Base-by-base conservation (phyloP, 2,888 invertebrate genomes). In the Tenthredo mesomela region DNA sequence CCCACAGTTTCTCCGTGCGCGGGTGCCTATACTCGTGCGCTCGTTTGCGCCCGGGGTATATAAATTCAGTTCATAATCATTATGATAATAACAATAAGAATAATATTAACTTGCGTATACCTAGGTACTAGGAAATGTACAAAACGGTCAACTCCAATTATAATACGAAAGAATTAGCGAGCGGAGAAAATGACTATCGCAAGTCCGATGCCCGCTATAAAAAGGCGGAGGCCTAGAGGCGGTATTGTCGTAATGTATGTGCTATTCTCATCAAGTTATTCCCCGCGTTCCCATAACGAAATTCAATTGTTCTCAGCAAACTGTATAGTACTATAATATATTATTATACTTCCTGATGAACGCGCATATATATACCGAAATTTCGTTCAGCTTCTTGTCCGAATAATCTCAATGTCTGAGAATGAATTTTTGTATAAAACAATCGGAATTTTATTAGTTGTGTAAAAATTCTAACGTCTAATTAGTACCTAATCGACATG, bases 1-100 rank as follows among this genome's bases (percentile, higher is more conserved):
- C 77, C 33, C 77, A 77, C 77, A 77, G 77, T 77, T 77, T 77
- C 77, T 77, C 77, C 77, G 18, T 3, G 43, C 29, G n/a, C 25
- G 25, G 61, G 21, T 12, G 10, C 61, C 61, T n/a, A n/a, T n/a
- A n/a, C 25, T 61, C 25, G 10, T 12, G 21, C 25, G 25, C 29
- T 67, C 70, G 33, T 37, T 61, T 25, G 61, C 61, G 61, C 25
- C 29, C 25, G 18, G 67, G 29, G 67, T 33, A 67, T 67, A n/a
- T n/a, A n/a, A 65, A 29, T 67, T 29, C 15, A 33, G 67, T 67
- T 67, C 18, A 67, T 61, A 25, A 25, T 33, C 33, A 33, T 67
- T 67, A 25, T 67, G 29, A 61, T 61, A 21, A 61, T 61, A 61
- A 21, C 21, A 61, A 61, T 10, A 61, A 61, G 21, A 61, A 25